Conservation (phyloP, 2,888 invertebrate species). For the Philaethria dido region DNA sequence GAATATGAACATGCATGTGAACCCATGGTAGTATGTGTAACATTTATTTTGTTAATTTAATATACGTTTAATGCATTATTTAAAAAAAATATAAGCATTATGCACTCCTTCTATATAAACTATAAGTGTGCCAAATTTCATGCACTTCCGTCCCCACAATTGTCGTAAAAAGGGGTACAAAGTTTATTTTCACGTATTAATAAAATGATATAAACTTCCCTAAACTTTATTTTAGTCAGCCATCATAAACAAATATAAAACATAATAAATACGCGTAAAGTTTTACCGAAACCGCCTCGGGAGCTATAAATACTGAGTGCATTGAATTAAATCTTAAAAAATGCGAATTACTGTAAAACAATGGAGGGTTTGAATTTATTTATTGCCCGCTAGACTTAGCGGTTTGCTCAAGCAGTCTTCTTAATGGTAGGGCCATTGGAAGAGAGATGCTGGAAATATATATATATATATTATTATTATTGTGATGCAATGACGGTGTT, state of each 20-base stretch:
- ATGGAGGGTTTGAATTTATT: slow-evolving; percentile 37
- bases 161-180: too few species aligned
- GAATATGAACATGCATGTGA: too few species aligned
- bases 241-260: slow-evolving; percentile 1
- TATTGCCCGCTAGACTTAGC: slow-evolving; percentile 36
- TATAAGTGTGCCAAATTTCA: too few species aligned
- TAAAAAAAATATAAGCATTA: too few species aligned
- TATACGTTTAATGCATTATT: too few species aligned
- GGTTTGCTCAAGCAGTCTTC: slow-evolving; percentile 36
- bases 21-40: too few species aligned
- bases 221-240: background rate
- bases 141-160: too few species aligned
- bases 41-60: too few species aligned
- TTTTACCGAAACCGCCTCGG: background rate
- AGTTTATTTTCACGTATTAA: too few species aligned
- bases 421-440: slow-evolving; percentile 31
- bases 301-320: slow-evolving; percentile 18
- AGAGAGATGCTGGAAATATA: background rate
- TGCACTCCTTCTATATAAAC: too few species aligned
- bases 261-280: background rate
- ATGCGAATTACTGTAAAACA: slow-evolving; percentile 33
- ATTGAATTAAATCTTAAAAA: slow-evolving; percentile 25
- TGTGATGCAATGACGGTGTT: too few species aligned
- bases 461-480: background rate
- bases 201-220: too few species aligned